phyloP scores from a whole-genome alignment of 2,888 invertebrate species.

The Leucophora obtusa region DNA sequence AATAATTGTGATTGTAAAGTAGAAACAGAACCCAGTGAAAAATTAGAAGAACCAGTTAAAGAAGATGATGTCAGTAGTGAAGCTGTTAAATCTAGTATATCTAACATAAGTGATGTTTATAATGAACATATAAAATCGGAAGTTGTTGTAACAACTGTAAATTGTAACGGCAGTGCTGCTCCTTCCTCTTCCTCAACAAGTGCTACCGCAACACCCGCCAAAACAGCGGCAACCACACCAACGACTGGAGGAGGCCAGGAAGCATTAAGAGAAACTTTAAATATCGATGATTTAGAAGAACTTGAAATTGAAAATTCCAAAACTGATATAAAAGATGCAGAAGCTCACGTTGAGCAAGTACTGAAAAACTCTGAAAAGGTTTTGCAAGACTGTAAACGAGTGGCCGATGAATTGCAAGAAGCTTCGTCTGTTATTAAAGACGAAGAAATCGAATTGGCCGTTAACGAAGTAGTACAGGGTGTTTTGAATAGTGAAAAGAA shows the following conservation, averaged over 20 bases:
- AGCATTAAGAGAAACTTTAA: constrained; percentile 78
- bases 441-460: constrained; percentile 80
- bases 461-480: constrained; percentile 80
- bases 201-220: constrained; percentile 33
- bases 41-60: constrained; percentile 48
- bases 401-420: constrained; percentile 72
- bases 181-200: constrained; percentile 38
- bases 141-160: constrained; percentile 67
- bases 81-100: constrained; percentile 66
- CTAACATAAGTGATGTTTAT: constrained; percentile 78
- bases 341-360: constrained; percentile 80
- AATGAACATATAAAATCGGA: constrained; percentile 78
- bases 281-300: constrained; percentile 74
- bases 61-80: constrained; percentile 53
- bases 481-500: constrained; percentile 79
- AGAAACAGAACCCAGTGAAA: constrained; percentile 65
- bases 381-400: constrained; percentile 78
- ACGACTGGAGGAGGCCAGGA: constrained; percentile 71
- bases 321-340: constrained; percentile 70
- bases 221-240: constrained; percentile 49
- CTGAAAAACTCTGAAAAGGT: constrained; percentile 80
- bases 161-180: constrained; percentile 66
- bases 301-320: constrained; percentile 71
- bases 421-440: constrained; percentile 80
- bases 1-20: constrained; percentile 26